These are phyloP conservation scores for Anneissia japonica DNA, from an alignment of 35 echinoderm and acorn worm genomes.

Conservation along the genomic window DNA sequence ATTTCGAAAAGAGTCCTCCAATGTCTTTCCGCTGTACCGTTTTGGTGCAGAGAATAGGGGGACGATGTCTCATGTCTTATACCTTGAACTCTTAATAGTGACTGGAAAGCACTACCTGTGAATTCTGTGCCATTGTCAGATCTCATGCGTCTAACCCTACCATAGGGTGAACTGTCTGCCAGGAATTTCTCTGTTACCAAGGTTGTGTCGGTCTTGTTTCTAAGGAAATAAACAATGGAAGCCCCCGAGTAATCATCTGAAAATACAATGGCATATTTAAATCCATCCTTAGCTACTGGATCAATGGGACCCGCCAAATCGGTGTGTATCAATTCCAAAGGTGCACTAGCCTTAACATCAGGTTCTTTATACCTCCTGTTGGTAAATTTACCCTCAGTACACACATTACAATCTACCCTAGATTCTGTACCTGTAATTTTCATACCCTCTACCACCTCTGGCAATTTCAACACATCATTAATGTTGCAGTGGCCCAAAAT, in stretches of 20 bases:
- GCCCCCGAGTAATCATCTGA: slow-evolving; percentile 44
- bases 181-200: slow-evolving; percentile 22
- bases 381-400: slow-evolving; percentile 44
- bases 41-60: slow-evolving; percentile 32
- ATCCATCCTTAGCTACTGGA: slow-evolving; percentile 12
- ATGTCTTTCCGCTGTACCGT: slow-evolving; percentile 27
- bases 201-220: slow-evolving; percentile 21
- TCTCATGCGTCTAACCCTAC: neutral
- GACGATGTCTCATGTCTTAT: slow-evolving; percentile 44
- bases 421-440: neutral
- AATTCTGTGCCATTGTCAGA: too few species aligned
- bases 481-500: slow-evolving; percentile 20
- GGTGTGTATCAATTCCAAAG: slow-evolving; percentile 14
- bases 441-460: neutral
- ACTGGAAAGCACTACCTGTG: too few species aligned
- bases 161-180: slow-evolving; percentile 20
- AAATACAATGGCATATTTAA: slow-evolving; percentile 39
- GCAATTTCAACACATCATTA: neutral
- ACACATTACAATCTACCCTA: slow-evolving; percentile 1
- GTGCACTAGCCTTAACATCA: slow-evolving; percentile 1
- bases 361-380: slow-evolving; percentile 33
- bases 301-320: slow-evolving; percentile 41
- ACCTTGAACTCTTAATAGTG: slow-evolving; percentile 13
- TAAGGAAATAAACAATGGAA: slow-evolving; percentile 37
- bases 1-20: slow-evolving; percentile 41